phyloP scores from a whole-genome alignment of 2,888 invertebrate species.

The Isotomurus palustris region DNA sequence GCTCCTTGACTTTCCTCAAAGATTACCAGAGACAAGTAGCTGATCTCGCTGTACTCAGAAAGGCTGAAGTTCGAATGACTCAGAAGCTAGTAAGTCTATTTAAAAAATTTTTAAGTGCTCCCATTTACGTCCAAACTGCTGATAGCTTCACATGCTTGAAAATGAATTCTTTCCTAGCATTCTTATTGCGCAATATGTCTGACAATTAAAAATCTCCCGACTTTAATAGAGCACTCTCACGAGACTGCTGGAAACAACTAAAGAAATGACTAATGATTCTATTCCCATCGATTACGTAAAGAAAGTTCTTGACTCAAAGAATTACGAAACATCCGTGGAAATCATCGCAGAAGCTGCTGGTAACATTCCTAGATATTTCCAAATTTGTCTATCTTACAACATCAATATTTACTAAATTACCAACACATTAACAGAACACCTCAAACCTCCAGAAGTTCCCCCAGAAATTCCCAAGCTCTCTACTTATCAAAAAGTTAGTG shows the following conservation, averaged over 20 bases:
- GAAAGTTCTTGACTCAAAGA: background rate
- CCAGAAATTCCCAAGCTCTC: background rate
- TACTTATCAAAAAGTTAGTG: slow-evolving; percentile 22
- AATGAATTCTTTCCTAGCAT: too few relatives aligned
- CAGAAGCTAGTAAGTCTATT: slow-evolving; percentile 4
- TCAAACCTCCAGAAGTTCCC: background rate
- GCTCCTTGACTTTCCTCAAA: background rate
- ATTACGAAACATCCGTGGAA: background rate
- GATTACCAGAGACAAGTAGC: slow-evolving; percentile 1
- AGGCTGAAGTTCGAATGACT: background rate
- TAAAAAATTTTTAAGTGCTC: background rate
- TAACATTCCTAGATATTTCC: background rate
- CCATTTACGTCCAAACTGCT: too few relatives aligned
- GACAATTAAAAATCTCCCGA: too few relatives aligned
- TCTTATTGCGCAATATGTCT: too few relatives aligned
- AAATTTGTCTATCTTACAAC: background rate
- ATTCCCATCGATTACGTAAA: slow-evolving; percentile 1
- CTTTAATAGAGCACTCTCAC: background rate
- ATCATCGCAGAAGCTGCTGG: background rate
- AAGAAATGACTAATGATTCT: background rate
- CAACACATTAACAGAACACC: slow-evolving; percentile 1
- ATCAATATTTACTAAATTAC: background rate
- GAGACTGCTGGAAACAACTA: background rate
- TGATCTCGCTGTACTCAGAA: slow-evolving; percentile 6
- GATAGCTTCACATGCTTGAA: too few relatives aligned